Conservation (phyloP, 2,888 invertebrate genomes). For the Ecdyonurus torrentis region DNA sequence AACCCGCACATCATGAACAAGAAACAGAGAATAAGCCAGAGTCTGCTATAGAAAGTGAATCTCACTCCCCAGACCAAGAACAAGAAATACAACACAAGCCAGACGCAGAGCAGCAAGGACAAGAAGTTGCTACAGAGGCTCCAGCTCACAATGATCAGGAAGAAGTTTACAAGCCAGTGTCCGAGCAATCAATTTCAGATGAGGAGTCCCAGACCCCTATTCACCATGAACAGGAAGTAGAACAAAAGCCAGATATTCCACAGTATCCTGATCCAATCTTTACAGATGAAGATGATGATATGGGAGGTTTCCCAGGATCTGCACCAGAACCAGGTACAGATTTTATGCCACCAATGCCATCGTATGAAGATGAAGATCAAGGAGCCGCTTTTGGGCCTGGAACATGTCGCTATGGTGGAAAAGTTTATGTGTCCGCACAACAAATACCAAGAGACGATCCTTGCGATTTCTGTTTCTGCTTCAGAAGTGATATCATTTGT, state of each 20-base stretch:
- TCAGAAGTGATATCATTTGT: constrained; percentile 88
- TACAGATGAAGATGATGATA: neutral
- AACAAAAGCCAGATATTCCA: neutral
- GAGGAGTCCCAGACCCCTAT: neutral
- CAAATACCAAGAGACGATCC: constrained; percentile 90
- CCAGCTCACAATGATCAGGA: too few relatives aligned
- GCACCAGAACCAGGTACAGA: neutral
- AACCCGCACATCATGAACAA: too few relatives aligned
- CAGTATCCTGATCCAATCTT: neutral
- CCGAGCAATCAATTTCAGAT: neutral
- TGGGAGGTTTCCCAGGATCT: neutral
- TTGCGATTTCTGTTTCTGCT: constrained; percentile 94
- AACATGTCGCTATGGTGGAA: constrained; percentile 81
- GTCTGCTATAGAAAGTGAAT: too few relatives aligned
- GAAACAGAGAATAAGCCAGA: too few relatives aligned
- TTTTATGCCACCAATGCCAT: neutral
- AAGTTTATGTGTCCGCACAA: constrained; percentile 84
- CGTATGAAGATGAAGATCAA: constrained; percentile 6
- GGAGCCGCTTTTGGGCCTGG: constrained; percentile 60
- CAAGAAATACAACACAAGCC: too few relatives aligned
- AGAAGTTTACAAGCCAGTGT: too few relatives aligned
- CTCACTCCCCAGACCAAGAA: too few relatives aligned
- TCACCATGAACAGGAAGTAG: neutral
- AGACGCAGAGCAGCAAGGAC: too few relatives aligned
- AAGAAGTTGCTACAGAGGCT: too few relatives aligned